Evolutionary conservation across 1,140 invertebrate species (phyloP), one percentile per base, ranked within the genome.

Genomic region (Triops cancriformis): DNA sequence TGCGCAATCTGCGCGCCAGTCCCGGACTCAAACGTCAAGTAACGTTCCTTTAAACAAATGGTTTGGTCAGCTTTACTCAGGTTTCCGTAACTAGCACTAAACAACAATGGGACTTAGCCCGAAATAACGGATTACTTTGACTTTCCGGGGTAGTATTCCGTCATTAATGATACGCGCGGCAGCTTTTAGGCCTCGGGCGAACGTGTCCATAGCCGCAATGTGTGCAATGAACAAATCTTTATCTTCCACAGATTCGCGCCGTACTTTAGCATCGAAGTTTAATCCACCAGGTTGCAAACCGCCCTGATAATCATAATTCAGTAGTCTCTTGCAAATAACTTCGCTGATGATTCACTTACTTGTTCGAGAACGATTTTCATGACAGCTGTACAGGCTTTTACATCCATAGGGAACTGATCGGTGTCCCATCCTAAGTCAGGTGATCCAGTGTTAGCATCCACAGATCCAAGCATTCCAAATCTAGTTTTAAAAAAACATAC

Each of bases 281-380:
- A 90, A 84, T 7, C 89, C 90, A 42, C 89, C 89, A 5, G 88
- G 86, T n/a, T 86, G 86, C 26, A 89, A 75, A 2, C 88, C 86
- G 14, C 87, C 87, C 85, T 89, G 83, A 28, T 83, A 81, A 73
- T 37, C 26, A 18, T 74, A 79, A 64, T 9, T 6, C 7, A 31
- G 5, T 31, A 41, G 41, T 12, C 4, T 78, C 14, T 74, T n/a
- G n/a, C n/a, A n/a, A n/a, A 79, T n/a, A 78, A 28, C 3, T 26
- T 31, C 3, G 10, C 23, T n/a, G n/a, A 74, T n/a, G 75, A 18
- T 64, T 26, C 76, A 28, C 79, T 80, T 81, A 88, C 89, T 86
- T 87, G 86, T 80, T 88, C 87, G 18, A 87, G 81, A 26, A 88
- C 84, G 75, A 83, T 85, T 77, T 89, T 88, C 88, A 89, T 89